Percentiles rank a stretch among this genome's conserved stretches.
Evolutionary conservation across 2,888 invertebrate species (phyloP).

Genomic region (Dynastes hyllus): DNA sequence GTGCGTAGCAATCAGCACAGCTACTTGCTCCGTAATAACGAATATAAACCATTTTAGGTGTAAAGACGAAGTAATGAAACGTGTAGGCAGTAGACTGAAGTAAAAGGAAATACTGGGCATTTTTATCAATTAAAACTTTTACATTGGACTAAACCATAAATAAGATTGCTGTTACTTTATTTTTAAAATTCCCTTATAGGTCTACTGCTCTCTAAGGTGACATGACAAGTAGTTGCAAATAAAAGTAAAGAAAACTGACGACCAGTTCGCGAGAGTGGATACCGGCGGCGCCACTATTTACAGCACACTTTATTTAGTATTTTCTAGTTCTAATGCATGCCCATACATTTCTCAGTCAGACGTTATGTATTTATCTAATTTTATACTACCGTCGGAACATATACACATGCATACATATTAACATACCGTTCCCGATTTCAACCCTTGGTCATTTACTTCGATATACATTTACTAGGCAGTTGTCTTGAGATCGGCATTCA

Average conservation of each 20-base stretch:
- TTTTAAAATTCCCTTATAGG: slow-evolving; percentile 62
- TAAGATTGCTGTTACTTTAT: slow-evolving; percentile 67
- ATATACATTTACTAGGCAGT: slow-evolving; percentile 13
- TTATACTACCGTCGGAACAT: slow-evolving; percentile 22
- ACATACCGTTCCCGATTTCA: slow-evolving; percentile 11
- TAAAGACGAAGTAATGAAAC: slow-evolving; percentile 16
- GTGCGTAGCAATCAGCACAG: slow-evolving; percentile 7
- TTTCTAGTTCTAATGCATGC: slow-evolving; percentile 52
- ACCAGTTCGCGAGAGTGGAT: slow-evolving; percentile 56
- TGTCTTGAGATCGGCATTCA: slow-evolving; percentile 6
- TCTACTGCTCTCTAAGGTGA: slow-evolving; percentile 55
- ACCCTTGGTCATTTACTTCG: slow-evolving; percentile 16
- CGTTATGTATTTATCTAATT: slow-evolving; percentile 43
- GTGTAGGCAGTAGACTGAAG: slow-evolving; percentile 21
- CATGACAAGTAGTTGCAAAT: slow-evolving; percentile 67
- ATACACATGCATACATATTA: slow-evolving; percentile 2
- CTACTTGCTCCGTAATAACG: slow-evolving; percentile 22
- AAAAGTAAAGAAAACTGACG: slow-evolving; percentile 66
- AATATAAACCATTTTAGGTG: slow-evolving; percentile 36
- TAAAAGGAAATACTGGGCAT: slow-evolving; percentile 40
- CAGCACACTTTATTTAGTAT: slow-evolving; percentile 56
- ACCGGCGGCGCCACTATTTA: slow-evolving; percentile 67
- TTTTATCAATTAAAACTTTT: slow-evolving; percentile 52
- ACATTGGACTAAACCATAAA: slow-evolving; percentile 64
- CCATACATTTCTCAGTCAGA: slow-evolving; percentile 38